A percentile compares a stretch with the other conserved stretches of the same genome.
Conservation (phyloP, 1,140 invertebrate species). For the Paracyclopina nana region DNA sequence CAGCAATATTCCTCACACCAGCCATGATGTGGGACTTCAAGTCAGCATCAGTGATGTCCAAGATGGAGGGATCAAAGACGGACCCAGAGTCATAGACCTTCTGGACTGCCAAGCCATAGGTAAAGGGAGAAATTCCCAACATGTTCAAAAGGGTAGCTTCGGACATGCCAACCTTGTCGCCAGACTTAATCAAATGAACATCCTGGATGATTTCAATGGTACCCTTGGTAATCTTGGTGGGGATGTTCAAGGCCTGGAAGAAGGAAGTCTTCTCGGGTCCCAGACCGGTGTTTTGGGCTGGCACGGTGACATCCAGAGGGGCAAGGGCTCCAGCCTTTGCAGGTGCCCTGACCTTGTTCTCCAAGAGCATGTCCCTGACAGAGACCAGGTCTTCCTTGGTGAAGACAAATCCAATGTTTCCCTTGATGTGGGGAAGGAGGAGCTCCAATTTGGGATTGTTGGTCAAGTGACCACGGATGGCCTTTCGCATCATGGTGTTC, state of each 20-base stretch:
- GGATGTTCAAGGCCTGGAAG: constrained; percentile 98
- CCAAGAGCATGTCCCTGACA: constrained; percentile 72
- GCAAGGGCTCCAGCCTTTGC: constrained; percentile 92
- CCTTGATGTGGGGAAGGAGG: constrained; percentile 78
- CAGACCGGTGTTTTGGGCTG: constrained; percentile 94
- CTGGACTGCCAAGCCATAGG: constrained; percentile 78
- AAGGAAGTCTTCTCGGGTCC: constrained; percentile 99
- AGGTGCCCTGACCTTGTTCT: constrained; percentile 78
- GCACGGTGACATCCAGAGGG: constrained; percentile 81
- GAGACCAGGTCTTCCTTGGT: constrained; percentile 85
- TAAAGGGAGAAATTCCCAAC: constrained; percentile 99
- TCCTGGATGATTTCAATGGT: constrained; percentile 99
- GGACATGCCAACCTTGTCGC: constrained; percentile 92
- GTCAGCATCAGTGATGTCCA: constrained; percentile 96
- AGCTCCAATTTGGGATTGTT: constrained; percentile 85
- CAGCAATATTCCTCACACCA: constrained; percentile 80
- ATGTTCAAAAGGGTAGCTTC: constrained; percentile 97
- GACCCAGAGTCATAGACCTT: constrained; percentile 94
- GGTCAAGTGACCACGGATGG: constrained; percentile 86
- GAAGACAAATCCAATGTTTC: constrained; percentile 98
- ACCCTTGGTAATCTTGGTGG: constrained; percentile 99
- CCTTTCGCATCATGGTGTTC: constrained; percentile 99
- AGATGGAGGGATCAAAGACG: constrained; percentile 82
- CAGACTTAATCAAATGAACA: constrained; percentile 77
- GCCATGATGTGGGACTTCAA: constrained; percentile 65